Conservation (phyloP, 2,888 invertebrate species). For the Lottia scabra region DNA sequence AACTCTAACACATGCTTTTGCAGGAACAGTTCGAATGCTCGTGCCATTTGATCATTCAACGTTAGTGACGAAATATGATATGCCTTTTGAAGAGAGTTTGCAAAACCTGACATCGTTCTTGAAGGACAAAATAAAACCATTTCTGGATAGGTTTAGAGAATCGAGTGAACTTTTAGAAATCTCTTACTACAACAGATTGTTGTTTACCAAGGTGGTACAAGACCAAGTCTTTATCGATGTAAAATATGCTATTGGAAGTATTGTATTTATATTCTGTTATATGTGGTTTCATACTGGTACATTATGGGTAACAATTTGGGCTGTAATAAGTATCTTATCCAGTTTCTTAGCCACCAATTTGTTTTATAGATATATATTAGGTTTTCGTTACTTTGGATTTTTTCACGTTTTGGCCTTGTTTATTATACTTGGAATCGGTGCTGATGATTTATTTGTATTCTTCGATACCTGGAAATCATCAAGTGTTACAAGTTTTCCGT, state of each 20-base stretch:
- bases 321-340: constrained; percentile 41
- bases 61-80: constrained; percentile 22
- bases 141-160: constrained; percentile 16
- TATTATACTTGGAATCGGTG: constrained; percentile 52
- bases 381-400: constrained; percentile 47
- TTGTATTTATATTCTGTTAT: constrained; percentile 45
- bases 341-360: constrained; percentile 50
- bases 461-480: constrained; percentile 50
- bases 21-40: constrained; percentile 35
- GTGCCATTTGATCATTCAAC: constrained; percentile 30
- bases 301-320: constrained; percentile 42
- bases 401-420: constrained; percentile 52
- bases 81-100: constrained; percentile 23
- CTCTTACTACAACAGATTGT: constrained; percentile 37
- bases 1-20: constrained; percentile 18
- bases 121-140: constrained; percentile 29
- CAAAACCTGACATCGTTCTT: constrained; percentile 31
- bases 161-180: constrained; percentile 27
- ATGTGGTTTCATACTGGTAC: constrained; percentile 49
- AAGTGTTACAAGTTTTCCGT: constrained; percentile 30
- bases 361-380: constrained; percentile 45
- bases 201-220: constrained; percentile 41
- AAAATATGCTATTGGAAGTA: constrained; percentile 41
- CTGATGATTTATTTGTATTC: constrained; percentile 54
- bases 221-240: constrained; percentile 40